Base-by-base conservation (phyloP, 2,888 invertebrate species). In the Lymantria monacha region DNA sequence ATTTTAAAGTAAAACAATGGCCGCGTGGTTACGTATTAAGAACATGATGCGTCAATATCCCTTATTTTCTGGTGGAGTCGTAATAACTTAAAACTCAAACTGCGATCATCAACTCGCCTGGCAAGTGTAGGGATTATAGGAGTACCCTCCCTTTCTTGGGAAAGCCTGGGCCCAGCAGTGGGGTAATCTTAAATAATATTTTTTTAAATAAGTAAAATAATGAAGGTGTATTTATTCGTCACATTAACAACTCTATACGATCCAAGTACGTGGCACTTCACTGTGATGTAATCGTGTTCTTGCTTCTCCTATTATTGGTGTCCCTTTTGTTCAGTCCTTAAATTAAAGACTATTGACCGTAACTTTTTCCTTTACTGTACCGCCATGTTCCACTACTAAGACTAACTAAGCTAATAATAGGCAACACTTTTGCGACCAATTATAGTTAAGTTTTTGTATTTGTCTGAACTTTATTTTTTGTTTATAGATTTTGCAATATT, bases 341-440 rank as follows among this genome's bases (percentile, higher is more conserved):
- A 86, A 87, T 87, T 86, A 87, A 83, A 87, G 83, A 82, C 78
- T 81, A 78, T 80, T 79, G 81, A 80, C 79, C 80, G 77, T 76
- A 80, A 81, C 81, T 81, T 85, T 68, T 81, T 81, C 76, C 75
- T 76, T 70, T 74, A 66, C 62, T 65, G 59, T 54, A 67, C 61
- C 54, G 47, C 57, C 55, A 59, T 58, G 48, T 57, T 53, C 61
- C 70, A 66, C 73, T 72, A 73, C 72, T 74, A 80, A 74, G 80
- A 74, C 69, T 67, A 61, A 63, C 61, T 45, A 49, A 51, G 57
- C 63, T 75, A 73, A 76, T 75, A 74, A 73, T 63, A 72, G 60
- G 66, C 55, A 61, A 61, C 62, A 64, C 49, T 69, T 62, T 57
- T 53, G 49, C 59, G 57, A 59, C n/a, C n/a, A n/a, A n/a, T n/a